Percentiles rank a stretch among this genome's conserved stretches.
Evolutionary conservation across 2,888 invertebrate genomes (phyloP).

Genomic region (Caenorhabditis angaria): DNA sequence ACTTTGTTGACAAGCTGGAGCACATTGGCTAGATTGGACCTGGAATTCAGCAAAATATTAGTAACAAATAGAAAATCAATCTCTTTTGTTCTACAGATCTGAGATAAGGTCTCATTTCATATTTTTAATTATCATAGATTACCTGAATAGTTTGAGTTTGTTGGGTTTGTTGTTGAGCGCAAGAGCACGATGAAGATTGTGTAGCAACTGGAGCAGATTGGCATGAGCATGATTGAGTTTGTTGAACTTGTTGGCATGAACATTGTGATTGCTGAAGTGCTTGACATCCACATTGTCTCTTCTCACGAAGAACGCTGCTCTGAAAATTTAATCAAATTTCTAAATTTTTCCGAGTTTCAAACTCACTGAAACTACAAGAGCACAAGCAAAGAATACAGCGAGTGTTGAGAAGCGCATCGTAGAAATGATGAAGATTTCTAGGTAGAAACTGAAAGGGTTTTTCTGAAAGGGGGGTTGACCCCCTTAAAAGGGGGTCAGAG

Average conservation of each 20-base stretch:
- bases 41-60: too few relatives aligned
- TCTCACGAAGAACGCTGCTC: constrained; percentile 55
- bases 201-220: constrained; percentile 48
- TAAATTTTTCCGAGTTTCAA: constrained; percentile 5
- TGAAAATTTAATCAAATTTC: not conserved
- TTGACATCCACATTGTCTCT: constrained; percentile 58
- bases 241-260: constrained; percentile 46
- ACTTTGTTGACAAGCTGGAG: constrained; percentile 51
- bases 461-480: too few relatives aligned
- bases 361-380: constrained; percentile 35
- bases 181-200: constrained; percentile 43
- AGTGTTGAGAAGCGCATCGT: constrained; percentile 40
- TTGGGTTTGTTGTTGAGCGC: constrained; percentile 46
- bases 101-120: not conserved
- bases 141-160: constrained; percentile 45
- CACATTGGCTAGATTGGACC: constrained; percentile 48
- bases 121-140: not conserved
- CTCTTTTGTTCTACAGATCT: too few relatives aligned
- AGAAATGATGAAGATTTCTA: constrained; percentile 9
- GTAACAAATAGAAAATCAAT: too few relatives aligned
- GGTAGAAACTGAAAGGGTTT: too few relatives aligned
- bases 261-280: constrained; percentile 44
- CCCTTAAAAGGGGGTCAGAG: too few relatives aligned
- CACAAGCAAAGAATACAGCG: constrained; percentile 32
- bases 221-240: constrained; percentile 50